These are phyloP conservation scores for Helicolenus hilgendorfi DNA, from an alignment of 2,797 vertebrate genomes.

Conservation along the genomic window DNA sequence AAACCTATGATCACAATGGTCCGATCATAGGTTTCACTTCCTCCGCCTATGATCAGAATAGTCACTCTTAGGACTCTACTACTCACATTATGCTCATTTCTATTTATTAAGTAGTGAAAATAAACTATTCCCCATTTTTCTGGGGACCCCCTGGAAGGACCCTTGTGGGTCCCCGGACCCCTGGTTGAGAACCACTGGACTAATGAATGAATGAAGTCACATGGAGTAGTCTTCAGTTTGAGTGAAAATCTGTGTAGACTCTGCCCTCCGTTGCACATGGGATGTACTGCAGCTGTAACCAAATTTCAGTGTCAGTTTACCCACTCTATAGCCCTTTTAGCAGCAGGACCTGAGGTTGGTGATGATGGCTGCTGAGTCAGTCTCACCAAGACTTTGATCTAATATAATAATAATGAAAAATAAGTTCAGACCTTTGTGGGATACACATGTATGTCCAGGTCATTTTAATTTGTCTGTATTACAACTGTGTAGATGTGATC, in stretches of 20 bases:
- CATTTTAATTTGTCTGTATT: background rate
- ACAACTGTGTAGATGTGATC: background rate
- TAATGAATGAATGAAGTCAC: background rate
- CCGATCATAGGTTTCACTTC: no score
- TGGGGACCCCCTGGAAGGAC: no score
- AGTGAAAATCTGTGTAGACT: background rate
- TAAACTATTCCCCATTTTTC: no score
- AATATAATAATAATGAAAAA: no score
- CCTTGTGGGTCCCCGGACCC: no score
- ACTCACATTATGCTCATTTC: no score
- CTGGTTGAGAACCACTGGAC: no score
- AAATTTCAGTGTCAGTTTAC: background rate
- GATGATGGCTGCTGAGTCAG: background rate
- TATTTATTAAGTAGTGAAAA: no score
- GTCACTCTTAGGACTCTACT: no score
- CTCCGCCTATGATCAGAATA: no score
- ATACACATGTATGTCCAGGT: background rate
- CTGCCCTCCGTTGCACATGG: background rate
- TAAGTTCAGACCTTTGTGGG: background rate
- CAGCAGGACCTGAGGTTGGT: background rate
- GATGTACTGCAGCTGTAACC: background rate
- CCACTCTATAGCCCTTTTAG: background rate
- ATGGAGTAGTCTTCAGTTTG: background rate
- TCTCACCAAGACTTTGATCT: background rate
- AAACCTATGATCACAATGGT: no score